A percentile compares a stretch with the other conserved stretches of the same genome.
Conservation (phyloP, 2,888 invertebrate species). For the Drosophila histrio region DNA sequence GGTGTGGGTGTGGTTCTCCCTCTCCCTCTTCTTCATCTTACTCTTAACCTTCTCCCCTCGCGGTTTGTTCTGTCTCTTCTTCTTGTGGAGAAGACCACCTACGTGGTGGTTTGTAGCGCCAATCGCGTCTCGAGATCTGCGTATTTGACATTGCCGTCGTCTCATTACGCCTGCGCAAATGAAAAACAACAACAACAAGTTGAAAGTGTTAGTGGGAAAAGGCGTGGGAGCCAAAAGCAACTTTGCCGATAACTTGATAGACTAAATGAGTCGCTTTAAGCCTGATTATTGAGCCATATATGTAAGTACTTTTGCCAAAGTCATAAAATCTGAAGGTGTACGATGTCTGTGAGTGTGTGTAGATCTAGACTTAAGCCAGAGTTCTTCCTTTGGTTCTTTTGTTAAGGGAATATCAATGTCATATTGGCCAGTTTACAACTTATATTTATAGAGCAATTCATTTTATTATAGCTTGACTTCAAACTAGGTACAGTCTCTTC, state of each 20-base stretch:
- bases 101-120: slow-evolving; percentile 52
- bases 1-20: slow-evolving; percentile 41
- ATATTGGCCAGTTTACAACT: neutral
- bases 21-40: neutral
- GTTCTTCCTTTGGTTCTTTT: slow-evolving; percentile 15
- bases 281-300: slow-evolving; percentile 65
- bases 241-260: slow-evolving; percentile 63
- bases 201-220: slow-evolving; percentile 18
- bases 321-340: slow-evolving; percentile 29
- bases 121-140: slow-evolving; percentile 70
- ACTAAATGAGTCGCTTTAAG: slow-evolving; percentile 60
- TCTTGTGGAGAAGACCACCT: slow-evolving; percentile 63
- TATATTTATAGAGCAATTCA: neutral
- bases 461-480: neutral
- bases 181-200: slow-evolving; percentile 14
- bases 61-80: neutral
- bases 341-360: neutral
- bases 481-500: too few species aligned
- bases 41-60: neutral
- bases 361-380: neutral
- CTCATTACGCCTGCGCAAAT: slow-evolving; percentile 80
- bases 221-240: slow-evolving; percentile 60
- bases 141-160: slow-evolving; percentile 72
- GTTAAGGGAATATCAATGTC: neutral
- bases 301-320: slow-evolving; percentile 20